A percentile compares a stretch with the other conserved stretches of the same genome.
Evolutionary conservation across 2,888 invertebrate species (phyloP).

Genomic region (Morpho achilles): DNA sequence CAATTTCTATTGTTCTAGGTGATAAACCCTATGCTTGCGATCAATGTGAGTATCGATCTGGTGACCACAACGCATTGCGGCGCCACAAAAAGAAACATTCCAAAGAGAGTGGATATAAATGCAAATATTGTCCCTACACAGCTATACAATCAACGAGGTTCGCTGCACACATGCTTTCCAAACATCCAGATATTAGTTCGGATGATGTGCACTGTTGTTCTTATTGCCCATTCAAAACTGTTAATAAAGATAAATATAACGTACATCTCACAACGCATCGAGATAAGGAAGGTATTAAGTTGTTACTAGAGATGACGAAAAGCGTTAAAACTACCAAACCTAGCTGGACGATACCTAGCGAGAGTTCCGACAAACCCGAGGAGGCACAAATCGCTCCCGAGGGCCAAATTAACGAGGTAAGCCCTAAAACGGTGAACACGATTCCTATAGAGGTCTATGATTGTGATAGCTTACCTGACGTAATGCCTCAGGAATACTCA

Average conservation of each 20-base stretch:
- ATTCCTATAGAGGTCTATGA: constrained; percentile 69
- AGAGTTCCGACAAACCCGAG: constrained; percentile 39
- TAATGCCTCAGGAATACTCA: constrained; percentile 52
- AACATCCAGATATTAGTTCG: constrained; percentile 85
- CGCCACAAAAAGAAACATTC: constrained; percentile 89
- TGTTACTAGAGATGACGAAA: constrained; percentile 57
- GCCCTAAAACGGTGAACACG: constrained; percentile 46
- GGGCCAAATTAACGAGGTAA: constrained; percentile 42
- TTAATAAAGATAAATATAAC: constrained; percentile 81
- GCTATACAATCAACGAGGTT: constrained; percentile 90
- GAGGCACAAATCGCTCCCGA: constrained; percentile 33
- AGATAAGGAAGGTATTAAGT: constrained; percentile 63
- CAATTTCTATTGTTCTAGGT: constrained; percentile 54
- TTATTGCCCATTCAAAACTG: constrained; percentile 81
- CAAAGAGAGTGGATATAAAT: constrained; percentile 86
- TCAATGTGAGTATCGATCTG: constrained; percentile 84
- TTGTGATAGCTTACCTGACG: constrained; percentile 63
- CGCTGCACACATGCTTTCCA: constrained; percentile 87
- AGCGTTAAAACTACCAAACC: constrained; percentile 48
- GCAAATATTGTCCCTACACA: constrained; percentile 87
- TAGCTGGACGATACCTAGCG: constrained; percentile 68
- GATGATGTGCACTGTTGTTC: constrained; percentile 81
- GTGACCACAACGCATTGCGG: constrained; percentile 90
- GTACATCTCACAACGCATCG: constrained; percentile 75
- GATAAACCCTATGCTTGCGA: constrained; percentile 89